These are phyloP conservation scores for Ascidia mentula DNA, from an alignment of 23 tunicate genomes.

Conservation along the genomic window DNA sequence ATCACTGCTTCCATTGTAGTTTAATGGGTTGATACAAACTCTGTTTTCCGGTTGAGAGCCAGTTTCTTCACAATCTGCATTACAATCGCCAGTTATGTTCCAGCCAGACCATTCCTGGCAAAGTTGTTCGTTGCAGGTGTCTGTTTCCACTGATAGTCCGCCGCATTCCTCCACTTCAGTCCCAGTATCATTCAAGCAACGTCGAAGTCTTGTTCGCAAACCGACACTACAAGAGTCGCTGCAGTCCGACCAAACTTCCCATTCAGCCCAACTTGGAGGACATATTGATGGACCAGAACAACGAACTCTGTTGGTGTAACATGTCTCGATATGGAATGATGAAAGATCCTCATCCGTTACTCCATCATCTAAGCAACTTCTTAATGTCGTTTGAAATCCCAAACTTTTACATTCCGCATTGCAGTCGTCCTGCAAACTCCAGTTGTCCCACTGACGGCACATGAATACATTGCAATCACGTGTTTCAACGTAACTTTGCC, in stretches of 20 bases:
- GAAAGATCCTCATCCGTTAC: conserved; percentile 2
- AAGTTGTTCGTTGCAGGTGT: conserved; percentile 17
- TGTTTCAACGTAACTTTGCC: background rate
- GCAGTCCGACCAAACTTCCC: conserved; percentile 30
- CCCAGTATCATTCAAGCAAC: conserved; percentile 19
- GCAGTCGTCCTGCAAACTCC: conserved; percentile 16
- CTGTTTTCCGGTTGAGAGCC: background rate
- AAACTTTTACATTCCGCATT: conserved; percentile 17
- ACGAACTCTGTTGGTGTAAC: background rate
- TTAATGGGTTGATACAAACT: conserved; percentile 10
- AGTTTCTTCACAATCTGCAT: conserved; percentile 24
- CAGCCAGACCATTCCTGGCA: conserved; percentile 25
- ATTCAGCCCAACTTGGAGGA: conserved; percentile 26
- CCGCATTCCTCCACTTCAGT: conserved; percentile 19
- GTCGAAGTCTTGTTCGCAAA: background rate
- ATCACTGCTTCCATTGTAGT: background rate
- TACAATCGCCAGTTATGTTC: conserved; percentile 11
- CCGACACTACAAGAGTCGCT: conserved; percentile 20
- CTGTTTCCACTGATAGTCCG: background rate
- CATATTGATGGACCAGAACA: conserved; percentile 30
- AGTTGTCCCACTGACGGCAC: conserved; percentile 28
- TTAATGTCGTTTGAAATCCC: background rate
- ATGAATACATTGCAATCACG: conserved; percentile 14
- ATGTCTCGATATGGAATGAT: background rate
- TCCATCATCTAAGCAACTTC: conserved; percentile 22